phyloP scores from a whole-genome alignment of 1,140 invertebrate genomes.

The Oncopodura yosiiana region DNA sequence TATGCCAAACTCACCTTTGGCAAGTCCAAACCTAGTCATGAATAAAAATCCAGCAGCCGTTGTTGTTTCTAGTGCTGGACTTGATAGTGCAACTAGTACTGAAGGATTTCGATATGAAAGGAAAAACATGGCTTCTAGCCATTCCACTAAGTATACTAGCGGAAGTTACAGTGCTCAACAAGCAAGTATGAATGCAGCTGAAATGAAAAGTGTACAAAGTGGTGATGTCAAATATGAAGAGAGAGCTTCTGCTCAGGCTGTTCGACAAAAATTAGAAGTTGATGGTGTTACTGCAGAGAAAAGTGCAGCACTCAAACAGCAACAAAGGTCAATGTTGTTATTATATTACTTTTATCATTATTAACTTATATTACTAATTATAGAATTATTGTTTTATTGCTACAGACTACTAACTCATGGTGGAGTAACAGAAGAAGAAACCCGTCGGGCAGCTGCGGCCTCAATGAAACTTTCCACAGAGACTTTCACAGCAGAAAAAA shows the following conservation, averaged over 20 bases:
- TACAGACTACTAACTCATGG: constrained; percentile 62
- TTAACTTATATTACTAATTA: not conserved
- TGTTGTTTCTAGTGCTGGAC: constrained; percentile 7
- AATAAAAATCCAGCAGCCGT: constrained; percentile 32
- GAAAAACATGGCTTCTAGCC: constrained; percentile 63
- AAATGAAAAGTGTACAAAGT: constrained; percentile 64
- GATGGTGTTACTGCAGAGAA: constrained; percentile 67
- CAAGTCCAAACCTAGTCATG: constrained; percentile 36
- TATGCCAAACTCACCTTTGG: constrained; percentile 32
- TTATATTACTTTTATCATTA: not conserved
- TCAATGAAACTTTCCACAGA: constrained; percentile 74
- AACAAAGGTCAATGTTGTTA: constrained; percentile 24
- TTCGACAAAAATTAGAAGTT: constrained; percentile 55
- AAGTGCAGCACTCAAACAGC: constrained; percentile 58
- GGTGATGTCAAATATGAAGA: constrained; percentile 71
- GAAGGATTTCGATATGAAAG: constrained; percentile 68
- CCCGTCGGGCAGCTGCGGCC: constrained; percentile 60
- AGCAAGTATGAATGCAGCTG: constrained; percentile 60
- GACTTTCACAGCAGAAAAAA: constrained; percentile 70
- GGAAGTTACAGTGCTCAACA: constrained; percentile 70
- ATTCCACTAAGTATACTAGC: constrained; percentile 67
- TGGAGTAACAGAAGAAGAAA: constrained; percentile 71
- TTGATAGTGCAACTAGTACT: constrained; percentile 30
- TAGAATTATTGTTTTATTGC: not conserved
- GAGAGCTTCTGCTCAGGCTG: constrained; percentile 48